Evolutionary conservation across 2,113 vertebrate species (phyloP).

Genomic region (Poeciliopsis occidentalis): DNA sequence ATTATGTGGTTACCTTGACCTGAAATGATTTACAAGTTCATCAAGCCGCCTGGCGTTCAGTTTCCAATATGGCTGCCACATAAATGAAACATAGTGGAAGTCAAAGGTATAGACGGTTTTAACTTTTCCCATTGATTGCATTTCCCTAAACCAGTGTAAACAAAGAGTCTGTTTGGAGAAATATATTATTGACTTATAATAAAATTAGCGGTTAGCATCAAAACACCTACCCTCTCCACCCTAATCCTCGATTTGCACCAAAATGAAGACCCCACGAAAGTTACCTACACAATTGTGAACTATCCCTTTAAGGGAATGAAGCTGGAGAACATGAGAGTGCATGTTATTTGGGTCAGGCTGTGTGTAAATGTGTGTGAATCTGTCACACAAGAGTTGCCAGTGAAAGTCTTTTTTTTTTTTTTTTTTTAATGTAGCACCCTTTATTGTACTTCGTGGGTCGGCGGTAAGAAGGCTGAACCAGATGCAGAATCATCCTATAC

Average conservation of each 20-base stretch:
- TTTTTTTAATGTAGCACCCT: slow-evolving; percentile 76
- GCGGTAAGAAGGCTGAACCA: slow-evolving; percentile 99
- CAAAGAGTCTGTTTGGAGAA: background rate
- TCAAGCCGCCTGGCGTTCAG: background rate
- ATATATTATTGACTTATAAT: background rate
- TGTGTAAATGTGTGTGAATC: slow-evolving; percentile 23
- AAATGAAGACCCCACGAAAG: too few relatives aligned
- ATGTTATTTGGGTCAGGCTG: slow-evolving; percentile 34
- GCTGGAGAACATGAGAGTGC: slow-evolving; percentile 23
- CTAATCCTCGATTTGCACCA: too few relatives aligned
- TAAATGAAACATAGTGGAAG: too few relatives aligned
- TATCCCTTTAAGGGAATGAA: slow-evolving; percentile 12
- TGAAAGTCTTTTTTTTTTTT: slow-evolving; percentile 23
- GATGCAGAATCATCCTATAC: slow-evolving; percentile 97
- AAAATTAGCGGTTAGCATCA: background rate
- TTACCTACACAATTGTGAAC: background rate
- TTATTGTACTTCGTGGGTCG: slow-evolving; percentile 88
- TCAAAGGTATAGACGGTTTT: too few relatives aligned
- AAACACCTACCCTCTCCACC: background rate
- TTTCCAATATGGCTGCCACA: background rate
- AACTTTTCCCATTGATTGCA: background rate
- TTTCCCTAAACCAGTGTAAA: background rate
- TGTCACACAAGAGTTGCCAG: slow-evolving; percentile 39
- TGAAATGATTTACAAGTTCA: background rate
- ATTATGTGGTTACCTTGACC: background rate